Evolutionary conservation across 2,113 vertebrate genomes (phyloP).

Genomic region (Corythornis vintsioides): DNA sequence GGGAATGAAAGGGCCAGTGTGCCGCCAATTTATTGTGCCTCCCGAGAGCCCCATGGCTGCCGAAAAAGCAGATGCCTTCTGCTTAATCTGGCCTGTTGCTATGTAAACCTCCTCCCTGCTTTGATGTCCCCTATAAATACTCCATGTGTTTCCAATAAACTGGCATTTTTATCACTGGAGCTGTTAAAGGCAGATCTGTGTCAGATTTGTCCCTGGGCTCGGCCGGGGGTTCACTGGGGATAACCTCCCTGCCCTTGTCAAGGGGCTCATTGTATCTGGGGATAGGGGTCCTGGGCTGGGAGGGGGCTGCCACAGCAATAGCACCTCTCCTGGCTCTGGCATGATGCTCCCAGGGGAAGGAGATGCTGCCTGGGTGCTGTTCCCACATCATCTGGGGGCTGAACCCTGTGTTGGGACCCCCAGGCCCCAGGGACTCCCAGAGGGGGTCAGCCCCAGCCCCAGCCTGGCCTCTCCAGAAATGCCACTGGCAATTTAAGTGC

Average conservation of each 20-base stretch:
- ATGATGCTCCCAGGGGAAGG: fast-evolving
- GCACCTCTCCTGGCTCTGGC: neutral
- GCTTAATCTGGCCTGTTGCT: conserved; percentile 60
- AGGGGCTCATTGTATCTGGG: neutral
- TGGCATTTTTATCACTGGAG: conserved; percentile 31
- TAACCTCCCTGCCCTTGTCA: neutral
- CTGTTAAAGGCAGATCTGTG: conserved; percentile 48
- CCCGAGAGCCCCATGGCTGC: conserved; percentile 31
- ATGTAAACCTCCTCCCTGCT: conserved; percentile 56
- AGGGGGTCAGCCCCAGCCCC: neutral
- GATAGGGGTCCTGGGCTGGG: neutral
- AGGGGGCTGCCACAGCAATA: neutral
- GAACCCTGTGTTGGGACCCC: neutral
- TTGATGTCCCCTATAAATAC: conserved; percentile 65
- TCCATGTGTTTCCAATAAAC: conserved; percentile 72
- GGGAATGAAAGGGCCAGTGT: conserved; percentile 26
- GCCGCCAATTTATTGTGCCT: conserved; percentile 8
- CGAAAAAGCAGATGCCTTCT: conserved; percentile 64
- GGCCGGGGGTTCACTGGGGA: neutral
- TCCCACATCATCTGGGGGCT: fast-evolving
- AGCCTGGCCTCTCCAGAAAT: neutral
- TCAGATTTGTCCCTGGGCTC: neutral
- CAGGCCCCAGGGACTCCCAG: fast-evolving
- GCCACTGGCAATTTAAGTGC: fast-evolving
- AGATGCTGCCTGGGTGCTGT: neutral